A percentile compares a stretch with the other conserved stretches of the same genome.
Evolutionary conservation across 1,140 invertebrate species (phyloP).

Genomic region (Calycopis cecrops): DNA sequence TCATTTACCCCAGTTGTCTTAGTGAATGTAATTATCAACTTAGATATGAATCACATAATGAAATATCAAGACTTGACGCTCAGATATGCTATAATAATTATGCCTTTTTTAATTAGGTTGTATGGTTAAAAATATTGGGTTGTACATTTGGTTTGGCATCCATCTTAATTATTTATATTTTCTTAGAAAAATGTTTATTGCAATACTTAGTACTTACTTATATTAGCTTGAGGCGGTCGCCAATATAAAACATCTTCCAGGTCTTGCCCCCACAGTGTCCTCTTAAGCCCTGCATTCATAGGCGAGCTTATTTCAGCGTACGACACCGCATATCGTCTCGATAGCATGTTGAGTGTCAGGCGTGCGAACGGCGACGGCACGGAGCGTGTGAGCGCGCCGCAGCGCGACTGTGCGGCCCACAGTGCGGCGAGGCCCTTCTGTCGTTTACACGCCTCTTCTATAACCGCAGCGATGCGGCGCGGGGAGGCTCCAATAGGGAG

Average conservation of each 20-base stretch:
- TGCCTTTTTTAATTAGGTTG: too few relatives aligned
- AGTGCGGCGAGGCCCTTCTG: constrained; percentile 82
- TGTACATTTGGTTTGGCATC: too few relatives aligned
- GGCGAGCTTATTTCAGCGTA: constrained; percentile 81
- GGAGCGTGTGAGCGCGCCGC: constrained; percentile 79
- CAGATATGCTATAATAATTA: too few relatives aligned
- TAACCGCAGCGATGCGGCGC: constrained; percentile 75
- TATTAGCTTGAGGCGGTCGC: constrained; percentile 87
- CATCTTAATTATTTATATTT: too few relatives aligned
- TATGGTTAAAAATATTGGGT: too few relatives aligned
- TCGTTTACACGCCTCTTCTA: constrained; percentile 76
- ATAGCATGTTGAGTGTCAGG: constrained; percentile 81
- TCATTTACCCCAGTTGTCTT: too few relatives aligned
- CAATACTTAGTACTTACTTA: constrained; percentile 75
- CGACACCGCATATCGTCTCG: constrained; percentile 82
- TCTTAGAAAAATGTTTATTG: too few relatives aligned
- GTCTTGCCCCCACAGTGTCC: constrained; percentile 80
- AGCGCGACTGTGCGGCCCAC: constrained; percentile 80
- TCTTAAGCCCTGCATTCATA: constrained; percentile 50
- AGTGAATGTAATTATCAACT: too few relatives aligned
- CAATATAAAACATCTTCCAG: constrained; percentile 83
- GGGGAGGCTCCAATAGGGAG: constrained; percentile 74
- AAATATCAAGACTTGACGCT: too few relatives aligned
- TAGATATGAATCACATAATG: too few relatives aligned
- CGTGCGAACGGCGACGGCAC: constrained; percentile 81